Evolutionary conservation across 2,113 vertebrate species (phyloP), one percentile per base, ranked within the genome.

Genomic region (Ariopsis seemanni): DNA sequence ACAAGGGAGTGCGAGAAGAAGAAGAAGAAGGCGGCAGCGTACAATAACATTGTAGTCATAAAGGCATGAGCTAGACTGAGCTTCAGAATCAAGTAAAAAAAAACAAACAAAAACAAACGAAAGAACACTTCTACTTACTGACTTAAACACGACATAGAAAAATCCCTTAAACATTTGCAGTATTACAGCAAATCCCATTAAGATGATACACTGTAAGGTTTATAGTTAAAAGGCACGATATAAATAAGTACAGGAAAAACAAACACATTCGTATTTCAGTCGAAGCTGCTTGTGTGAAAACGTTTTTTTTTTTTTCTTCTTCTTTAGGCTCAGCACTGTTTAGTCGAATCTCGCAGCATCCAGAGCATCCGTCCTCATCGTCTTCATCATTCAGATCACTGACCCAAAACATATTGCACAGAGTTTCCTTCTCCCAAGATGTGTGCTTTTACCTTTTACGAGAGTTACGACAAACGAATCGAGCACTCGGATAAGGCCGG

Each of bases 251-350:
- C 88, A 92, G 69, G 75, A 92, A 84, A 65, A 86, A 85, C 78
- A 92, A 91, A 15, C 92, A 95, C 95, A 95, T 94, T 94, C 94
- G 85, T 91, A 91, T 93, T 90, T 89, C 65, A 84, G 93, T 94
- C 93, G 87, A 87, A 94, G 95, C 95, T 94, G 94, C 93, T 88
- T 89, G 88, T 90, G 85, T 89, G 72, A 90, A 86, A 84, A 82
- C 20, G 63, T 17, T 7, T 57, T 7, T 57, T 71, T 67, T 74
- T 52, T 58, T 71, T 67, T 60, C 42, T 71, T 90, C 86, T 85
- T 92, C 90, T 90, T 93, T 92, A 91, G 94, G 94, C 95, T 95
- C 95, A 94, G 92, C 89, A 91, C 91, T 91, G 92, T 94, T 94
- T 92, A 91, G 93, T 94, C 91, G 25, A 89, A 90, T 91, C 90